Conservation (phyloP, 2,888 invertebrate species). For the Nemotelus nigrinus region DNA sequence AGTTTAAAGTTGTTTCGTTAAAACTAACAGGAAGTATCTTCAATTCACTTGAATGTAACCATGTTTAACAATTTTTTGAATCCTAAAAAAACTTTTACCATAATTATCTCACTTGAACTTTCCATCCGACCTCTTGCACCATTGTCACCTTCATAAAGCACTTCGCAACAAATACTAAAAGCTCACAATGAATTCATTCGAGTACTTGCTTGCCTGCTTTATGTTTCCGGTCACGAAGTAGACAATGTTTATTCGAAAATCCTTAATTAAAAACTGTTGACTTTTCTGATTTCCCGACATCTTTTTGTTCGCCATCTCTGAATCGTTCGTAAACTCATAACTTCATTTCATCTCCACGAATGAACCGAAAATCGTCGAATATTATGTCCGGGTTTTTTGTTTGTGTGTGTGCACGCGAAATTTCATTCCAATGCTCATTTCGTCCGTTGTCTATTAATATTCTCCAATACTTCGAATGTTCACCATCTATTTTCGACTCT, state of each 20-base stretch:
- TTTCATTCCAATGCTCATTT: not conserved
- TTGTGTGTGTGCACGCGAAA: not conserved
- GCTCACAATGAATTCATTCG: too few species aligned
- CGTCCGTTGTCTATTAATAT: conserved; percentile 22
- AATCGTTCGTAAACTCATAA: not conserved
- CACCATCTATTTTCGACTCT: not conserved
- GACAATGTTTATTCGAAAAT: conserved; percentile 39
- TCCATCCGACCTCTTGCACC: too few species aligned
- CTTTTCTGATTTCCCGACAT: conserved; percentile 30
- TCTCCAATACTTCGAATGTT: conserved; percentile 20
- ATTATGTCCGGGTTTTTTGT: conserved; percentile 10
- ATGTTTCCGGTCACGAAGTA: conserved; percentile 29
- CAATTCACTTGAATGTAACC: too few species aligned
- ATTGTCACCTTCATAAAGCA: too few species aligned
- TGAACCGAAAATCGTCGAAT: conserved; percentile 35
- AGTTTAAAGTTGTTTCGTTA: too few species aligned
- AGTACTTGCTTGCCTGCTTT: not conserved
- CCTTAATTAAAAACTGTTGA: conserved; percentile 41
- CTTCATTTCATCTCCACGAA: conserved; percentile 16
- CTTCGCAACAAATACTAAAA: too few species aligned
- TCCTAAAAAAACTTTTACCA: too few species aligned
- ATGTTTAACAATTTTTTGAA: too few species aligned
- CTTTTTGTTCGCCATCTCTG: not conserved
- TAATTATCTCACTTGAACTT: too few species aligned
- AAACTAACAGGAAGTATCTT: too few species aligned